Base-by-base conservation (phyloP, 2,888 invertebrate species). In the Drosophila picticornis region DNA sequence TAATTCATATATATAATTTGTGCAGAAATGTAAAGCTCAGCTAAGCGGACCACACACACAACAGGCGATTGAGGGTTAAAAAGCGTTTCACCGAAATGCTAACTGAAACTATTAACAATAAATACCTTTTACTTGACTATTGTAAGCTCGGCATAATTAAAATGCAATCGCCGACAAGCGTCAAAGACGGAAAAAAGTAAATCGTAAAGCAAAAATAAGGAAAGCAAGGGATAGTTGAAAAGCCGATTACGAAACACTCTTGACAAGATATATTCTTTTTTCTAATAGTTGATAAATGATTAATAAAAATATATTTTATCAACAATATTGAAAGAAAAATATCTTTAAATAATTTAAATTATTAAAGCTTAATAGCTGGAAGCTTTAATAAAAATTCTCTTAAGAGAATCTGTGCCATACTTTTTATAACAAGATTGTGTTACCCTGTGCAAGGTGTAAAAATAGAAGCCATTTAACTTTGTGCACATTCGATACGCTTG, bases 81-180 rank as follows among this genome's bases (percentile, higher is more conserved):
- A 64, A 73, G 71, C 77, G 74, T 75, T 85, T 79, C 74, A 75
- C 67, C 29, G 56, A 32, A 40, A 38, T 71, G 87, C 73, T 88
- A 86, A 90, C 60, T 75, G 74, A 59, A 74, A 75, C 27, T 38
- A 55, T 63, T 66, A 72, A 83, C 72, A 90, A 50, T 36, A 53
- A 40, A 60, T 58, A 27, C 55, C 64, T 57, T 57, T 72, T 69
- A 69, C 43, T 66, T 62, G 43, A 50, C 61, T 57, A 65, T 65
- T 74, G 66, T 57, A 65, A 78, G 67, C 83, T 71, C 82, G 76
- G 70, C 72, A 82, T 90, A 90, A 87, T 87, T 88, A 90, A 90
- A 90, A 90, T 75, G 90, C 86, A 88, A 77, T 79, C 76, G 72
- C 51, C 52, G 61, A 63, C 57, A 55, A 65, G 62, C 63, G 53